Evolutionary conservation across 1,140 invertebrate genomes (phyloP).

Genomic region (Nasonia vitripennis): DNA sequence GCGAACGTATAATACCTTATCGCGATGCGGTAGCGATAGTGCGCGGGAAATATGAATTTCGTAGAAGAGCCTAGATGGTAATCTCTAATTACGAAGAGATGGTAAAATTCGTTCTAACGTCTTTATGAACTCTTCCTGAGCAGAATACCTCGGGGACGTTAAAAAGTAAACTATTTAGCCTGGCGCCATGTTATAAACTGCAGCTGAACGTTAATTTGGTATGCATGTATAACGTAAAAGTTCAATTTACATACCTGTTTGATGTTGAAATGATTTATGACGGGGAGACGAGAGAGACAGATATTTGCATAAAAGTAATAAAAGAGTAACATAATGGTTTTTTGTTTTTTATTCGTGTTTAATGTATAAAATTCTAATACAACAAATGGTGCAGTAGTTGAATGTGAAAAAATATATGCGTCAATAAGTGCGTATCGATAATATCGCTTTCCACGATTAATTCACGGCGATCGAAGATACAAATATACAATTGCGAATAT

Average conservation of each 20-base stretch:
- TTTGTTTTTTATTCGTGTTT: neutral
- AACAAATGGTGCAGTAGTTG: neutral
- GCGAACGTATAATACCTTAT: constrained; percentile 15
- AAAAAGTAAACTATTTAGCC: neutral
- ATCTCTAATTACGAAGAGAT: constrained; percentile 10
- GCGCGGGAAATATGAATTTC: constrained; percentile 21
- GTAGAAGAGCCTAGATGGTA: neutral
- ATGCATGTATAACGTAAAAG: neutral
- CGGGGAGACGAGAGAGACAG: neutral
- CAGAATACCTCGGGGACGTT: neutral
- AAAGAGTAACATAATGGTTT: neutral
- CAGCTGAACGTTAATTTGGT: neutral
- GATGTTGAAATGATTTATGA: neutral
- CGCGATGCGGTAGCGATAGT: neutral
- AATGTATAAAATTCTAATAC: neutral
- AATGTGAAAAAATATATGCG: neutral
- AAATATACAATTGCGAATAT: constrained; percentile 1
- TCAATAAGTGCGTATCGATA: neutral
- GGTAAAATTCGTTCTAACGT: neutral
- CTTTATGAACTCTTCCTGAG: neutral
- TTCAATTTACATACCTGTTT: neutral
- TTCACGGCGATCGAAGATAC: neutral
- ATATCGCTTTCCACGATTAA: neutral
- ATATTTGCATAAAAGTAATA: neutral
- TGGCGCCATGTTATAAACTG: neutral